Evolutionary conservation across 2,797 vertebrate species (phyloP).

Genomic region (Bucorvus abyssinicus): DNA sequence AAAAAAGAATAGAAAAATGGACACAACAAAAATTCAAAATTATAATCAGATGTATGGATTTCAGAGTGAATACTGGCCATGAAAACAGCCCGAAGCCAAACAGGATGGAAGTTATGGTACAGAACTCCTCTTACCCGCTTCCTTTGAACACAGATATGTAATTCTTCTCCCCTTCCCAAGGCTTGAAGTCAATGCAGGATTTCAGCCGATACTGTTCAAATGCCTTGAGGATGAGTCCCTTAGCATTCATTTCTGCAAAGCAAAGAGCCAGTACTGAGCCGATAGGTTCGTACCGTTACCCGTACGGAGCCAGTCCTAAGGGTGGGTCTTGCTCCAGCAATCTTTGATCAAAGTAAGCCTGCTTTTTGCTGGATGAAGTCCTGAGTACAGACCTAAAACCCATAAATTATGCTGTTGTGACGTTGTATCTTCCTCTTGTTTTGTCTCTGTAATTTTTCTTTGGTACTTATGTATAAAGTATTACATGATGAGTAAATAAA

Average conservation of each 20-base stretch:
- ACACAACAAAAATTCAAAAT: not conserved
- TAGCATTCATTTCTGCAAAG: slow-evolving; percentile 89
- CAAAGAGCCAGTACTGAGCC: not conserved
- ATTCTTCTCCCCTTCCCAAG: slow-evolving; percentile 89
- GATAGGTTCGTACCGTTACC: not conserved
- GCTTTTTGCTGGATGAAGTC: not conserved
- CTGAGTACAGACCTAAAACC: not conserved
- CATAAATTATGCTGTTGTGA: not conserved
- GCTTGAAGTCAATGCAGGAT: slow-evolving; percentile 93
- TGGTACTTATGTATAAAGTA: not conserved
- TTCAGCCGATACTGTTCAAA: slow-evolving; percentile 95
- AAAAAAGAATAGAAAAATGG: not conserved
- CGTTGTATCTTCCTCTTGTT: not conserved
- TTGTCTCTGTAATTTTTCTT: not conserved
- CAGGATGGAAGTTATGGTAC: not conserved
- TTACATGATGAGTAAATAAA: not conserved
- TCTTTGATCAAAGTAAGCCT: not conserved
- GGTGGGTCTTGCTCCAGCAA: not conserved
- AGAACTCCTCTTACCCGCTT: slow-evolving; percentile 79
- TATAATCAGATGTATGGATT: not conserved
- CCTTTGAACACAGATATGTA: slow-evolving; percentile 93
- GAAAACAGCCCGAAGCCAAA: not conserved
- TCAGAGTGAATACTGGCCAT: not conserved
- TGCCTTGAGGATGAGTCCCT: slow-evolving; percentile 90
- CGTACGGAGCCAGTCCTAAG: not conserved